A percentile compares a stretch with the other conserved stretches of the same genome.
These are phyloP conservation scores for Lepisosteus oculatus DNA, from an alignment of 2,113 vertebrate genomes.

Conservation along the genomic window DNA sequence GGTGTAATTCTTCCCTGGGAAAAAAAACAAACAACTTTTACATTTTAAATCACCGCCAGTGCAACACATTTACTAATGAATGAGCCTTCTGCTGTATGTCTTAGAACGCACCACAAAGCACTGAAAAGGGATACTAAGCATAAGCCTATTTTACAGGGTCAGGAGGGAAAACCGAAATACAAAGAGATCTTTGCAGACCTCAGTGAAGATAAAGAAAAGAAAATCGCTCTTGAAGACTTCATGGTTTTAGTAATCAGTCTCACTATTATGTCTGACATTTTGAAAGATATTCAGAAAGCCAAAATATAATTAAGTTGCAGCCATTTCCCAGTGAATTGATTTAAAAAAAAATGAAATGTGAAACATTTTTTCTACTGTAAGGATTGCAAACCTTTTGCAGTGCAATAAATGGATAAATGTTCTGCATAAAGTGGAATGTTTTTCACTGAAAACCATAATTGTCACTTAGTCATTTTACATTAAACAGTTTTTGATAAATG, in stretches of 20 bases:
- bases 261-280: conserved; percentile 61
- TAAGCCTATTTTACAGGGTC: conserved; percentile 45
- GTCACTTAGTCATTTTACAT: too few species aligned
- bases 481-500: too few species aligned
- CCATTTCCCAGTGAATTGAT: not conserved
- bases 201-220: conserved; percentile 54
- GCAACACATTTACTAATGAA: not conserved
- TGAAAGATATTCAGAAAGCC: conserved; percentile 54
- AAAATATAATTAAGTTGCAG: conserved; percentile 18
- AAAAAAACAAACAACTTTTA: too few species aligned
- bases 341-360: too few species aligned
- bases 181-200: conserved; percentile 65
- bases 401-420: too few species aligned
- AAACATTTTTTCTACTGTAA: too few species aligned
- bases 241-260: conserved; percentile 67
- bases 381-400: too few species aligned
- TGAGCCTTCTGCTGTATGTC: not conserved
- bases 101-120: too few species aligned
- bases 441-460: too few species aligned
- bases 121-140: too few species aligned
- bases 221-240: conserved; percentile 71
- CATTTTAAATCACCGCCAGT: not conserved
- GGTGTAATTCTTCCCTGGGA: too few species aligned
- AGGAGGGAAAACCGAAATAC: conserved; percentile 68
- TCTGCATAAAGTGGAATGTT: too few species aligned